Evolutionary conservation across 2,888 invertebrate species (phyloP).

Genomic region (Zygaena filipendulae): DNA sequence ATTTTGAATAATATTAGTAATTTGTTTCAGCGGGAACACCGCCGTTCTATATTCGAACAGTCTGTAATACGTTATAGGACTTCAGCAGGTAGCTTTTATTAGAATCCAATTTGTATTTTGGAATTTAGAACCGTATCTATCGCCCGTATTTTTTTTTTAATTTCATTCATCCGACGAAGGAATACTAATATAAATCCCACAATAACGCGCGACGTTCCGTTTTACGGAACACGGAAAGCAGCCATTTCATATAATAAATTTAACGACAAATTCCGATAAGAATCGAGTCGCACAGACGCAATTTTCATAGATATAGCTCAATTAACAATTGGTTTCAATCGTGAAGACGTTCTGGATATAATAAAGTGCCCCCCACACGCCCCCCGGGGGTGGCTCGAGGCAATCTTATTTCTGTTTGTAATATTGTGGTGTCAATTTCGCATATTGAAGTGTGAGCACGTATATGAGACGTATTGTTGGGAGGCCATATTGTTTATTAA

Average conservation of each 20-base stretch:
- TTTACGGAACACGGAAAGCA: slow-evolving; percentile 39
- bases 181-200: slow-evolving; percentile 31
- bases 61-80: too few relatives aligned
- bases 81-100: too few relatives aligned
- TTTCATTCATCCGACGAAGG: slow-evolving; percentile 19
- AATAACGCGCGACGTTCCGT: slow-evolving; percentile 34
- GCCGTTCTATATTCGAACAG: too few relatives aligned
- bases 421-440: slow-evolving; percentile 68
- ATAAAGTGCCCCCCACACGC: slow-evolving; percentile 53
- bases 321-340: slow-evolving; percentile 69
- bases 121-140: neutral
- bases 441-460: slow-evolving; percentile 61
- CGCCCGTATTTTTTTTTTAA: neutral
- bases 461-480: slow-evolving; percentile 46
- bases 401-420: slow-evolving; percentile 68
- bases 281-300: slow-evolving; percentile 57
- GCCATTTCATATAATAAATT: slow-evolving; percentile 52
- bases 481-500: slow-evolving; percentile 50
- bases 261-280: slow-evolving; percentile 62
- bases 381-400: slow-evolving; percentile 40
- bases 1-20: slow-evolving; percentile 26
- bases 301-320: slow-evolving; percentile 68
- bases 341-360: slow-evolving; percentile 60
- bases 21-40: too few relatives aligned
- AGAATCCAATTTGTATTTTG: slow-evolving; percentile 8